Base-by-base conservation (phyloP, 2,113 vertebrate genomes). In the Zosterops pallidus region DNA sequence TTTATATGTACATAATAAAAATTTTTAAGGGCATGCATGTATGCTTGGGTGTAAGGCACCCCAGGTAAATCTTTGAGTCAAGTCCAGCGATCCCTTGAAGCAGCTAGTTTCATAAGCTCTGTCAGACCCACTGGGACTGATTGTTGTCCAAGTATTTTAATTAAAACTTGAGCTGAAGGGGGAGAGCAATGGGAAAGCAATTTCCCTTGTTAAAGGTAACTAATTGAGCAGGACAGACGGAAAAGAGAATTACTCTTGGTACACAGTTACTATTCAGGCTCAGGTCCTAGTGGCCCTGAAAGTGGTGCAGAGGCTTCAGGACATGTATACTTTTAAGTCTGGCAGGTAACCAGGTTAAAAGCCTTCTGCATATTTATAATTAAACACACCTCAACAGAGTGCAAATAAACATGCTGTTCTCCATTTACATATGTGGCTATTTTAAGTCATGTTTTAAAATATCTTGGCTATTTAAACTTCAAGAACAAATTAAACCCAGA, bases 401-500 rank as follows among this genome's bases (percentile, higher is more conserved):
- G 59, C 39, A 93, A 72, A 88, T 46, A 95, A 91, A 88, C 76
- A 90, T 68, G 80, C 74, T 76, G 64, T 37, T 96, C 81, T 75
- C 47, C 44, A 71, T 93, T 89, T 78, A 85, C 65, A 83, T 86
- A 82, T 12, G 33, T 19, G 74, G 81, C 76, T 67, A 92, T 88
- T 93, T 78, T 55, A 94, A 82, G 87, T 59, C 21, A 56, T 60
- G 83, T 77, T 96, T 59, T n/a, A 28, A 96, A 97, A 69, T 77
- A 81, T 64, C 75, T 83, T 59, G 78, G 68, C 33, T 83, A 86
- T 76, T 68, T 89, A 37, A 60, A 83, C 46, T 91, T 94, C 63
- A 92, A 91, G 65, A 95, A 94, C 50, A 94, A 94, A 97, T 74
- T 95, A 97, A 90, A 67, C 50, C 76, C 92, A 94, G 50, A 89